Base-by-base conservation (phyloP, 2,888 invertebrate genomes). In the Pediacus dermestoides region DNA sequence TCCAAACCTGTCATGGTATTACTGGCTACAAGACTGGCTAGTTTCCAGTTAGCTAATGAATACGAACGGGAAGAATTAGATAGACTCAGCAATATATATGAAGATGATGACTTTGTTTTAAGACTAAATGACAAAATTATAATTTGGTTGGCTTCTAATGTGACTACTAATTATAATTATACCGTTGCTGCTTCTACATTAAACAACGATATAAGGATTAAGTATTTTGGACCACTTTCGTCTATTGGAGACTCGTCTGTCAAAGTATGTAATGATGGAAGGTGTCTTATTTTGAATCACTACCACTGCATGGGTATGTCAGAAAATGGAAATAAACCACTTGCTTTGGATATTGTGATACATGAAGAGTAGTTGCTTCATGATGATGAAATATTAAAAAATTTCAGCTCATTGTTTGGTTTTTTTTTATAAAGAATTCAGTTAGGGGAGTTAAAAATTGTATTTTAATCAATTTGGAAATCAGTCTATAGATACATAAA, bases 141-240 rank as follows among this genome's bases (percentile, higher is more conserved):
- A n/a, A 52, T 67, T 11, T 67, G 66, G 63, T 43, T 64, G 6
- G 57, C 60, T 1, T 67, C 65, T 1, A 66, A 66, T 46, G 43
- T 66, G 14, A 35, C 40, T 2, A 61, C 59, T 0, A 58, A 55
- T 31, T 54, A 54, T 14, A 61, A 54, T 32, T 68, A 64, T 39
- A 66, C 67, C 2, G 51, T 66, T 1, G 65, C 66, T 0, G 58
- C 59, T 3, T 66, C 66, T 1, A 63, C 63, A 1, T 34, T 57
- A n/a, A 53, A 56, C 32, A 63, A 63, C 30, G 51, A 57, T 14
- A 54, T 61, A 6, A 54, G 66, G 23, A 42, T 64, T 16, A 67
- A 67, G 42, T 67, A 64, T 44, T 66, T 52, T 39, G 67, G 67
- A 1, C 58, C 65, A 1, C 40, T 66, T 35, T 15, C 56, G 11